A percentile compares a stretch with the other conserved stretches of the same genome.
These are phyloP conservation scores for Syncerus caffer DNA, from an alignment of 2,797 vertebrate species.

Conservation along the genomic window DNA sequence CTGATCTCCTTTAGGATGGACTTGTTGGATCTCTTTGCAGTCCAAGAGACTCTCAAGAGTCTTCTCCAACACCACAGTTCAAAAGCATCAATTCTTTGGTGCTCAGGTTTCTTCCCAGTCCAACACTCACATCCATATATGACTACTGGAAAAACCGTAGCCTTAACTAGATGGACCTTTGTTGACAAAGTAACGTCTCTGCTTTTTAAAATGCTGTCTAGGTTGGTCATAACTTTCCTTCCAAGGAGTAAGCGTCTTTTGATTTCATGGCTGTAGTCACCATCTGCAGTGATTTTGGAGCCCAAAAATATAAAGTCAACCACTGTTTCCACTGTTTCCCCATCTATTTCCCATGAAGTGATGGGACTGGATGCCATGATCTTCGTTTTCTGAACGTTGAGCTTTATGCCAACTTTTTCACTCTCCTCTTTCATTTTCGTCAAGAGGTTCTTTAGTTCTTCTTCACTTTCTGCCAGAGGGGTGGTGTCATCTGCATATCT, in stretches of 20 bases:
- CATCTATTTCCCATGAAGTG: too few relatives aligned
- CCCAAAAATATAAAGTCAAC: fast-evolving
- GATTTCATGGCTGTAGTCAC: background rate
- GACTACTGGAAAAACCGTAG: background rate
- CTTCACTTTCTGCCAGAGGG: background rate
- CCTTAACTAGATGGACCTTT: background rate
- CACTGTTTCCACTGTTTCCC: background rate
- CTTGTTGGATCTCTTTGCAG: background rate
- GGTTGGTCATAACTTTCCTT: background rate
- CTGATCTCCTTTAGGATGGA: background rate
- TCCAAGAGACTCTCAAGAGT: background rate
- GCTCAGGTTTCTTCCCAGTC: background rate
- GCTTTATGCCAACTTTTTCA: background rate
- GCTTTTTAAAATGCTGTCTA: background rate
- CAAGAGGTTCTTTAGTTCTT: too few relatives aligned
- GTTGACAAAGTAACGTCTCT: background rate
- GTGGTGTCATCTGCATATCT: background rate
- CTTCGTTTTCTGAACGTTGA: background rate
- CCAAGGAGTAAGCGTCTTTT: background rate
- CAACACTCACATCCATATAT: background rate
- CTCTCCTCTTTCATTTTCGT: background rate
- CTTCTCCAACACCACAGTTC: background rate
- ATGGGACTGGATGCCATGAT: too few relatives aligned
- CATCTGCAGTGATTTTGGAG: background rate
- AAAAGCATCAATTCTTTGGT: fast-evolving